Conservation (phyloP, 2,888 invertebrate genomes). For the Clostera curtula region DNA sequence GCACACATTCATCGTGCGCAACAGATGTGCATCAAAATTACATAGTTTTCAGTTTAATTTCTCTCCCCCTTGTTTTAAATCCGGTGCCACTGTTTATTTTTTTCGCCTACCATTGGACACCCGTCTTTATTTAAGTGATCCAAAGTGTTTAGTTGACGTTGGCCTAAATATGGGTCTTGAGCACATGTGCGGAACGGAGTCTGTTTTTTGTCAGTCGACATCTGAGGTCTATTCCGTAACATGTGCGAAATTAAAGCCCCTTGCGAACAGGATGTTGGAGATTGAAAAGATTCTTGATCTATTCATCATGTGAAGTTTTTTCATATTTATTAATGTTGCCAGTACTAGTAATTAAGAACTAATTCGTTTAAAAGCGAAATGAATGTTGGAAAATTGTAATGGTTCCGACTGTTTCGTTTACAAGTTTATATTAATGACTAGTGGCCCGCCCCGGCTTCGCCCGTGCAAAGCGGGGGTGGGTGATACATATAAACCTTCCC, state of each 20-base stretch:
- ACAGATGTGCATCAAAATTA: conserved; percentile 63
- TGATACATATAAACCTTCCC: too few species aligned
- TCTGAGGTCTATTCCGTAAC: conserved; percentile 52
- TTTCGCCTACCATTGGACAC: conserved; percentile 27
- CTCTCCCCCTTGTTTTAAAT: conserved; percentile 38
- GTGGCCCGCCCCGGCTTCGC: too few species aligned
- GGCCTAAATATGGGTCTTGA: conserved; percentile 40
- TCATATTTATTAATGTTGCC: conserved; percentile 11
- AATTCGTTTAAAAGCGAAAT: too few species aligned
- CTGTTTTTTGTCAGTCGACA: conserved; percentile 65
- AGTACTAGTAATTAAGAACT: too few species aligned
- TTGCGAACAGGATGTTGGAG: conserved; percentile 37
- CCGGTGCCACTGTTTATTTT: conserved; percentile 28
- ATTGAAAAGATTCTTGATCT: conserved; percentile 39
- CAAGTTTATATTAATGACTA: too few species aligned
- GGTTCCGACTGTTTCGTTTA: too few species aligned
- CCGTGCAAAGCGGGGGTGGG: too few species aligned
- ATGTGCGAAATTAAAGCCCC: conserved; percentile 55
- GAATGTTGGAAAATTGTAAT: too few species aligned
- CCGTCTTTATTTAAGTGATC: conserved; percentile 25
- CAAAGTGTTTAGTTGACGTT: conserved; percentile 23
- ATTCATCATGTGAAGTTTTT: conserved; percentile 12
- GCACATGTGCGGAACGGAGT: conserved; percentile 48
- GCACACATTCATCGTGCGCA: conserved; percentile 61
- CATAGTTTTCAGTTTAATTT: conserved; percentile 61